Evolutionary conservation across 2,888 invertebrate genomes (phyloP), one percentile per base, ranked within the genome.

Genomic region (Abrostola triplasia): DNA sequence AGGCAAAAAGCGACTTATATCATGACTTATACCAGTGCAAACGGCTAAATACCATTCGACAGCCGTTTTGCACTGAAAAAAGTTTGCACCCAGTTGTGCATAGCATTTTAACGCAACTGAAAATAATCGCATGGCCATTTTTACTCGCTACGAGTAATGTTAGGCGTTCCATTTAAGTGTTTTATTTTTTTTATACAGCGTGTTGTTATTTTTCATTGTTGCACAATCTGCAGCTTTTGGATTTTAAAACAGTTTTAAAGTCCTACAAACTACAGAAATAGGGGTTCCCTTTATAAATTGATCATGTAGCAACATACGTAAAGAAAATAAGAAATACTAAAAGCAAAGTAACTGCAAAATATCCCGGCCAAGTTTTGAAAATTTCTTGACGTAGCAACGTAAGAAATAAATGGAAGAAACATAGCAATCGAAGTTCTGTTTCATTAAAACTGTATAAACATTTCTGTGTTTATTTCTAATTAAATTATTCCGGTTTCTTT

Each of bases 81-180:
- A 61, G 47, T 68, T 41, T 37, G 10, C 41, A 63, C 37, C 50
- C 49, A 56, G 63, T 59, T 57, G 49, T 50, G 50, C 57, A 48
- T 37, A 54, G 57, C 47, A 57, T 71, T 66, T 66, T 58, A 50
- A 60, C 40, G 50, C 11, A 53, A 67, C 64, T 56, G 48, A 73
- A 56, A 59, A 63, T 67, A 59, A 64, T 71, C 54, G 66, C 35
- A 7, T 6, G 36, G 1, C 54, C 42, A n/a, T 51, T 49, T 48
- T 49, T 49, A 49, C 36, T 49, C 6, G 61, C 41, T 35, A 40
- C 38, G 67, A 49, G 35, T 49, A 35, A 36, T 38, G 11, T 47
- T 42, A 41, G 47, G 48, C 57, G 24, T 53, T 70, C 56, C 35
- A 49, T 64, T 60, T 36, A 36, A 57, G 36, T 13, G n/a, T 57